These are phyloP conservation scores for Platalea minor DNA, from an alignment of 2,797 vertebrate species.

Conservation along the genomic window DNA sequence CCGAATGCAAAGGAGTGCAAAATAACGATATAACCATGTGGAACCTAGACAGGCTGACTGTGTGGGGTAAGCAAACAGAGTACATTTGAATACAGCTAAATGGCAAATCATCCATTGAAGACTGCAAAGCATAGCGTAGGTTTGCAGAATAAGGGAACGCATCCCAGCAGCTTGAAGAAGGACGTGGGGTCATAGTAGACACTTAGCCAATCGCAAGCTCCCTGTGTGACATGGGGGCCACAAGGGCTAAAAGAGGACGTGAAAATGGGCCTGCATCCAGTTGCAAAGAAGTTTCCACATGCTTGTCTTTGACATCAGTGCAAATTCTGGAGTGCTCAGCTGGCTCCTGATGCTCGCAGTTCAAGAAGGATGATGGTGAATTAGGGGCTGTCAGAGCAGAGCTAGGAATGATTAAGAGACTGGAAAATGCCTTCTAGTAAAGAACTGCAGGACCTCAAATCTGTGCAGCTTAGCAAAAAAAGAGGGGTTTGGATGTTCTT, in stretches of 20 bases:
- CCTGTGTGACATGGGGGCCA: not conserved
- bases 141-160: not conserved
- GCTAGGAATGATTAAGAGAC: not conserved
- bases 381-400: not conserved
- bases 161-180: not conserved
- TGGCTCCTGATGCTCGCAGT: rapidly evolving
- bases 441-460: not conserved
- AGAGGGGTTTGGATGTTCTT: not conserved
- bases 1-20: not conserved
- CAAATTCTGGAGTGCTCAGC: not conserved
- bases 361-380: not conserved
- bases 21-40: conserved; percentile 45
- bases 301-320: not conserved
- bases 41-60: conserved; percentile 23
- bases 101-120: conserved; percentile 25
- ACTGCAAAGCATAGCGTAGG: not conserved
- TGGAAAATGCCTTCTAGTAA: not conserved
- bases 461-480: not conserved
- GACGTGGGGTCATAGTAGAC: rapidly evolving
- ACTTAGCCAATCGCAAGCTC: not conserved
- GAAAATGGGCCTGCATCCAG: not conserved
- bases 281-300: not conserved
- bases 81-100: conserved; percentile 27
- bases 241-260: rapidly evolving
- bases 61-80: conserved; percentile 31